These are phyloP conservation scores for Cheilinus undulatus DNA, from an alignment of 2,113 vertebrate species.

Conservation along the genomic window DNA sequence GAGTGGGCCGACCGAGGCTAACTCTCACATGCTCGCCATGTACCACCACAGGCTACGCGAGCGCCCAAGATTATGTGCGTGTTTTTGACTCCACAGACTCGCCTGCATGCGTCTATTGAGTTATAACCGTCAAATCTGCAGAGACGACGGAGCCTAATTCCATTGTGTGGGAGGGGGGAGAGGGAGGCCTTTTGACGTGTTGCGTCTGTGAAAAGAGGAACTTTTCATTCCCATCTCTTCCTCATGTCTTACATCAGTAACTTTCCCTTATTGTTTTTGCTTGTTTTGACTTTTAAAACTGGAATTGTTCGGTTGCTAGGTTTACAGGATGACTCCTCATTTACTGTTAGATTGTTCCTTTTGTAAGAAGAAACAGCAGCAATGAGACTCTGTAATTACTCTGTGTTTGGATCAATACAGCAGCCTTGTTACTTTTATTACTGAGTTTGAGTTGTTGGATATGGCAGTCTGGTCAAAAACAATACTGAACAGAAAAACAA, in stretches of 20 bases:
- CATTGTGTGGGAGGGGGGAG: slow-evolving; percentile 24
- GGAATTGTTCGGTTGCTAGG: neutral
- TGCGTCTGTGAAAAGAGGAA: neutral
- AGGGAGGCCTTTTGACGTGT: neutral
- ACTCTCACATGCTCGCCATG: slow-evolving; percentile 28
- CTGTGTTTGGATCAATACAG: slow-evolving; percentile 1
- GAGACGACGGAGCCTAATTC: slow-evolving; percentile 33
- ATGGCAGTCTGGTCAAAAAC: neutral
- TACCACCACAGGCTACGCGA: slow-evolving; percentile 32
- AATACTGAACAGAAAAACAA: neutral
- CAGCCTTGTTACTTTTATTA: slow-evolving; percentile 1
- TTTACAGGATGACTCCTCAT: neutral
- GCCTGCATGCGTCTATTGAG: slow-evolving; percentile 25
- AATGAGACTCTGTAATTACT: neutral
- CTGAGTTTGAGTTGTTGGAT: neutral
- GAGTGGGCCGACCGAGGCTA: slow-evolving; percentile 50
- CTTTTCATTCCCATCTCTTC: neutral
- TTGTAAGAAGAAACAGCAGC: neutral
- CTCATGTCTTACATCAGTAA: neutral
- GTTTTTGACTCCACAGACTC: slow-evolving; percentile 10
- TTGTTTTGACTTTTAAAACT: neutral
- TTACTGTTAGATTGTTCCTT: too few relatives aligned
- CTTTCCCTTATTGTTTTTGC: neutral
- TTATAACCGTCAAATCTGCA: slow-evolving; percentile 46
- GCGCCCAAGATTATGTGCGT: neutral